Conservation (phyloP, 1,140 invertebrate genomes). For the Drosophila pseudoobscura region DNA sequence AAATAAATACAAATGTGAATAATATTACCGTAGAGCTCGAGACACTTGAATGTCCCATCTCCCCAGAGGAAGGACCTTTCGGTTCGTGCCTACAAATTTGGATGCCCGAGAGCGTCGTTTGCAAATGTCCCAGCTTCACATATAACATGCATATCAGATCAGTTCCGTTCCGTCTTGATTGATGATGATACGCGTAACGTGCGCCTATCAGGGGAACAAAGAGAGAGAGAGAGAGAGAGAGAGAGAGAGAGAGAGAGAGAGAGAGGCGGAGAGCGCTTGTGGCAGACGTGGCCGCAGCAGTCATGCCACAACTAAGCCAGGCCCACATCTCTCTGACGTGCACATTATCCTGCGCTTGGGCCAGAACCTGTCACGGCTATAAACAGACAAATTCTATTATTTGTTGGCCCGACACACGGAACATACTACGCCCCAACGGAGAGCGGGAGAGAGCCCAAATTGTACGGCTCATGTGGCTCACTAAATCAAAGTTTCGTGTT, state of each 20-base stretch:
- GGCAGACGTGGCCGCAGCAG: conserved; percentile 1
- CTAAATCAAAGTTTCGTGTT: conserved; percentile 29
- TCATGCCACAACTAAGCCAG: conserved; percentile 42
- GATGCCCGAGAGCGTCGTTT: conserved; percentile 53
- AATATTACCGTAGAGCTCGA: conserved; percentile 16
- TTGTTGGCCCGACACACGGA: conserved; percentile 44
- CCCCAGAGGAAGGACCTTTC: conserved; percentile 17
- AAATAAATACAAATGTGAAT: conserved; percentile 35
- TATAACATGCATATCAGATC: conserved; percentile 72
- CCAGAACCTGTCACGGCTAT: conserved; percentile 48
- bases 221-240: not conserved
- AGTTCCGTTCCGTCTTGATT: conserved; percentile 47
- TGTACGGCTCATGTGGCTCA: conserved; percentile 37
- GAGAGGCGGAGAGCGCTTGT: not conserved
- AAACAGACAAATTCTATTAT: conserved; percentile 70
- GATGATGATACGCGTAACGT: conserved; percentile 63
- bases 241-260: too few species aligned
- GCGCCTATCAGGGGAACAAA: conserved; percentile 16
- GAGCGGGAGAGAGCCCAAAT: conserved; percentile 27
- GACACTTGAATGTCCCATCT: conserved; percentile 1
- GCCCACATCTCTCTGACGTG: conserved; percentile 35
- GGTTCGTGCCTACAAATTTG: conserved; percentile 58
- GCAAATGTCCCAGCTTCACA: conserved; percentile 23
- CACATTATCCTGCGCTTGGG: conserved; percentile 65
- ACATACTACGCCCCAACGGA: conserved; percentile 23